Evolutionary conservation across 2,888 invertebrate genomes (phyloP), one percentile per base, ranked within the genome.

Genomic region (Nowickia ferox): DNA sequence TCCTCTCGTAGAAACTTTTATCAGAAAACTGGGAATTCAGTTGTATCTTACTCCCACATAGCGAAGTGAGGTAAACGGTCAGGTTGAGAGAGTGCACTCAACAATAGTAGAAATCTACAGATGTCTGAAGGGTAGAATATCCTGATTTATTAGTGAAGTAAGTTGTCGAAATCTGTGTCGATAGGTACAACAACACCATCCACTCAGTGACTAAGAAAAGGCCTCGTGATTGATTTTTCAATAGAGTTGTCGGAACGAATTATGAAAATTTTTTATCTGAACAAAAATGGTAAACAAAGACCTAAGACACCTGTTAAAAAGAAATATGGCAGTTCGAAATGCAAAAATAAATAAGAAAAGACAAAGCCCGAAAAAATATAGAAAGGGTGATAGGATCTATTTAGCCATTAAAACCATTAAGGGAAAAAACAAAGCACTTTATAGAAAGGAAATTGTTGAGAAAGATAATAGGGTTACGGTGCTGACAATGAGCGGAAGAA

Each of bases 151-250:
- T 40, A 40, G 40, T 59, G 9, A 59, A 59, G 10, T 40, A 59
- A 59, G 9, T 55, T 11, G 11, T 55, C 10, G 55, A 55, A 30
- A 55, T 55, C 22, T 30, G 55, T 55, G 22, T 55, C 22, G 55
- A 55, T 55, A 55, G 55, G 22, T 55, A 55, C 55, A 55, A 55
- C 10, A 55, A 55, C 10, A 55, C 55, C 55, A 55, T 55, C 5
- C 22, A 22, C 10, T 55, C 55, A n/a, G n/a, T n/a, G n/a, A n/a
- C n/a, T n/a, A n/a, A n/a, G n/a, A n/a, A n/a, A n/a, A n/a, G n/a
- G n/a, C 22, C 55, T 22, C 9, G 55, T 40, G 59, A 59, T n/a
- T 59, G 40, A 59, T 59, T 59, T 22, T 59, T 59, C 4, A 59
- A 59, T 9, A 59, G 59, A 15, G 38, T 6, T 9, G 19, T 59